phyloP scores from a whole-genome alignment of 2,113 vertebrate species.

The Bos javanicus region DNA sequence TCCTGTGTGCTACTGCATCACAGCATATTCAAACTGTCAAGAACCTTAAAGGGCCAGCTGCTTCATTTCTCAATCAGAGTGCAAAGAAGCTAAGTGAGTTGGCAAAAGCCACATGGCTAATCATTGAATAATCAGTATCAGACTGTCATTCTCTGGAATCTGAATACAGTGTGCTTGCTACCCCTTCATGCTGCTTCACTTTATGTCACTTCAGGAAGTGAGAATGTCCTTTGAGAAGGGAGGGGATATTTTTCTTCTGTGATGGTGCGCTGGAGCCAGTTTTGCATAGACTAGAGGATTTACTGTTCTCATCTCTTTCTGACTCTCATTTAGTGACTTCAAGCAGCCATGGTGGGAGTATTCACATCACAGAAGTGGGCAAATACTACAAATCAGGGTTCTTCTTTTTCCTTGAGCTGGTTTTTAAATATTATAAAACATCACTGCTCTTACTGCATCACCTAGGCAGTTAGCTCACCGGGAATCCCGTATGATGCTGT shows the following conservation, averaged over 20 bases:
- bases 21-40: not conserved
- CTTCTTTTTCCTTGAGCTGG: not conserved
- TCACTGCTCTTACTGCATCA: not conserved
- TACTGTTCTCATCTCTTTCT: not conserved
- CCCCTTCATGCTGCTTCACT: not conserved
- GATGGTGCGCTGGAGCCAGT: not conserved
- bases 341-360: not conserved
- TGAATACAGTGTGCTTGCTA: not conserved
- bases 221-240: not conserved
- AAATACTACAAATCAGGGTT: not conserved
- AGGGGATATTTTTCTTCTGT: not conserved
- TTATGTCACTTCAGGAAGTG: not conserved
- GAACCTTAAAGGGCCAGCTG: constrained; percentile 47
- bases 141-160: not conserved
- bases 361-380: not conserved
- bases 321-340: not conserved
- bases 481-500: not conserved
- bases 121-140: not conserved
- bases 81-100: not conserved
- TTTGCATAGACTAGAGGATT: not conserved
- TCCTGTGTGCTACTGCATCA: not conserved
- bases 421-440: not conserved
- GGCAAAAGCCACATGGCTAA: not conserved
- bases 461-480: not conserved
- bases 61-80: not conserved